Evolutionary conservation across 92 coral and sea anemone genomes (phyloP), one percentile per base, ranked within the genome.

Genomic region (Epizoanthus scotinus): DNA sequence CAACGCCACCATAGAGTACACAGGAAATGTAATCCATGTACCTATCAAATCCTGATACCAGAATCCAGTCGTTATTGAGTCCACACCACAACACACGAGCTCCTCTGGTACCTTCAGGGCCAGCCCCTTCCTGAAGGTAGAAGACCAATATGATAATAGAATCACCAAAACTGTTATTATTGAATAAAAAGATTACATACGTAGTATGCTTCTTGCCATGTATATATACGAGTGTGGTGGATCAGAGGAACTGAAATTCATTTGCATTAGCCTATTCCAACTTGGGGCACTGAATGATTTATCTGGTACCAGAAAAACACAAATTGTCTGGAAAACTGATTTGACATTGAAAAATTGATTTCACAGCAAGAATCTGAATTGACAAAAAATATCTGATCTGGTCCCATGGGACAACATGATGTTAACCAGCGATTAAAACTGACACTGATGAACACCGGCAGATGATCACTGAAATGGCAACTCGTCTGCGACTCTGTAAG

Each of bases 11-110:
- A 52, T 38, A 67, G 2, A 36, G 72, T 2, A 34, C 47, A 25
- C 5, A 25, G 36, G 24, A 60, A 8, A 44, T 4, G 17, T 0
- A 31, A n/a, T n/a, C n/a, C n/a, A n/a, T n/a, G 26, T 31, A 95
- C 99, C 85, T 90, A 77, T 90, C 89, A 91, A 93, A 93, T 50
- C 99, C 98, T 24, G 98, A 82, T 56, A 89, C 87, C 55, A 91
- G 82, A 42, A 95, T 81, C 91, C 91, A 88, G 57, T 95, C 88
- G 22, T 91, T 90, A 71, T 85, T 80, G 38, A 94, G 92, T 26
- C 99, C 99, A 38, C 92, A 93, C 99, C 99, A 95, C 19, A 86
- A 59, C 26, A 95, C 87, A 83, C 99, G 98, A 1, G 90, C 99
- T 15, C 99, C 99, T 82, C 99, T 90, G 82, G 90, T 88, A 2